Evolutionary conservation across 1,140 invertebrate species (phyloP).

Genomic region (Cotesia vestalis): DNA sequence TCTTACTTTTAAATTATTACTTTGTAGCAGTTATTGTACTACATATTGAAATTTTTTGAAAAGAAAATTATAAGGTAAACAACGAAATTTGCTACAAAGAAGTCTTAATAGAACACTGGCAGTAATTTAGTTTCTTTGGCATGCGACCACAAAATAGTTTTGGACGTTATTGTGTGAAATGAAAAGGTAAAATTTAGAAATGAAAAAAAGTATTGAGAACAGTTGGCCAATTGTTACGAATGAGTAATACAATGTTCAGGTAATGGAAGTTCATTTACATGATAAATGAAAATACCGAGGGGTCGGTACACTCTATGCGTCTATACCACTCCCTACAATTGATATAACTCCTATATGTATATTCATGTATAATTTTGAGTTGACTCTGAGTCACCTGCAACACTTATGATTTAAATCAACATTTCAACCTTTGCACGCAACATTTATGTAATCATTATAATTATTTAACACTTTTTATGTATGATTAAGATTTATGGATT

Average conservation of each 20-base stretch:
- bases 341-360: slow-evolving; percentile 41
- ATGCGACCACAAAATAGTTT: slow-evolving; percentile 2
- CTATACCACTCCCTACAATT: slow-evolving; percentile 39
- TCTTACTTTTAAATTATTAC: neutral
- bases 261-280: slow-evolving; percentile 50
- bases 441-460: neutral
- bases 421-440: slow-evolving; percentile 24
- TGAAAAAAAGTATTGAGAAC: slow-evolving; percentile 15
- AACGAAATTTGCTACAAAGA: slow-evolving; percentile 1
- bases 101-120: neutral
- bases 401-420: slow-evolving; percentile 21
- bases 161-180: neutral
- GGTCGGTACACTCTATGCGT: slow-evolving; percentile 24
- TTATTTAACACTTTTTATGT: neutral
- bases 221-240: slow-evolving; percentile 19
- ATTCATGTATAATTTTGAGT: slow-evolving; percentile 21
- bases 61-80: neutral
- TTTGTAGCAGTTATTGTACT: neutral
- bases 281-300: slow-evolving; percentile 44
- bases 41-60: neutral
- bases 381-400: slow-evolving; percentile 46
- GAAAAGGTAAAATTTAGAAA: slow-evolving; percentile 8
- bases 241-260: slow-evolving; percentile 46
- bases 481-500: too few relatives aligned
- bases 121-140: neutral